Base-by-base conservation (phyloP, 2,888 invertebrate species). In the Plebejus anna region DNA sequence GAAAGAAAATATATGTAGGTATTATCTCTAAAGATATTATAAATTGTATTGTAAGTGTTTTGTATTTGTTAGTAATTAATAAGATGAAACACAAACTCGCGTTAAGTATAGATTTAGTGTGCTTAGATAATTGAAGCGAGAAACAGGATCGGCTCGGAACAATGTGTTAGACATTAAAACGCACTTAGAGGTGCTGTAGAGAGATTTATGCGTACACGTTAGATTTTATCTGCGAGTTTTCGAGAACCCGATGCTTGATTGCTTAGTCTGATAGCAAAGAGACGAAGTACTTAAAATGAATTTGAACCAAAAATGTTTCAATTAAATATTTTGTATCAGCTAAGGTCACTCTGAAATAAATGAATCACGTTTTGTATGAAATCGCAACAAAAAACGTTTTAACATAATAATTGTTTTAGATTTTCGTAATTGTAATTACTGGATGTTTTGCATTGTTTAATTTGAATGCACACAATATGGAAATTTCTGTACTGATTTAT, bases 151-250 rank as follows among this genome's bases (percentile, higher is more conserved):
- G 38, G 42, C 71, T 36, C 61, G 42, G 28, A 59, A 71, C 76
- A 55, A 51, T 55, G 38, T 38, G 57, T 22, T 72, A 59, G 71
- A 76, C 76, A 76, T 76, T 72, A 72, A 76, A 76, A 76, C 57
- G 71, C 76, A 72, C 76, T 76, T 76, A 76, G 22, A 76, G 76
- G 42, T 42, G 71, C 71, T 42, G 9, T 36, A 55, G 59, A 76
- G 59, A 70, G 76, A 55, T 76, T 76, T 71, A 76, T 70, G 13
- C 16, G 51, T 70, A 36, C 36, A 22, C 76, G 51, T 36, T 70
- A 70, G 57, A 57, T 75, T 57, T 36, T 57, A 59, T 75, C 70
- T 51, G 36, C 36, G 70, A 32, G 42, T 42, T 71, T 42, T 71
- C 66, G 42, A 47, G 72, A 51, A 73, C 55, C 55, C 51, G 32